Evolutionary conservation across 2,797 vertebrate species (phyloP), one percentile per base, ranked within the genome.

Genomic region (Sebastes oblongus): DNA sequence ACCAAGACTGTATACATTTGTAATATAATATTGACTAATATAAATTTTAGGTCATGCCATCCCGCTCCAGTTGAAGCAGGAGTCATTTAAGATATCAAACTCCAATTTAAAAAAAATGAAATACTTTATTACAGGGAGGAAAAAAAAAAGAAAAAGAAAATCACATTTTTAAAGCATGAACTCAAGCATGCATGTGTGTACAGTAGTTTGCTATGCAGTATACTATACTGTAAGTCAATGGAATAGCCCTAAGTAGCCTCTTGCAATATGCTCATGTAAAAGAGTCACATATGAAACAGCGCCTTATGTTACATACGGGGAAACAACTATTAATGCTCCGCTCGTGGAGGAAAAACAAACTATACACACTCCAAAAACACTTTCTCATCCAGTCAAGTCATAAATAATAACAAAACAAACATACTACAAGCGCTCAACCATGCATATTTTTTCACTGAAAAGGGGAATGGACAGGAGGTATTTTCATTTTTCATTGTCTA

Each of bases 381-480:
- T 61, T 56, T 66, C 62, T 78, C 71, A 72, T 85, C 29, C 88
- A 91, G 75, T 81, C 66, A 72, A 52, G 9, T 81, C 78, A 93
- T 91, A 92, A 93, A 92, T 93, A 91, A 83, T 76, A 39, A 10
- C 56, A 86, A 85, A 72, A 86, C 30, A 81, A 80, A 77, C 29
- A 62, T 50, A 58, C 79, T 42, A 62, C 68, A 83, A 84, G 39
- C 22, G 39, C 50, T 75, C 83, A 78, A 77, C 75, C 83, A 82
- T 85, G 80, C 75, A 80, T 56, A 66, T 56, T 73, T 36, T 73
- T 11, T 88, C 36, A 39, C 61, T 66, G 54, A 54, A 74, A 50
- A 66, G 61, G 77, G 3, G 20, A 29, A 36, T n/a, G 14, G 25
- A 85, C 55, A 78, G 78, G 80, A 90, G 80, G 82, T 74, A 84